A percentile compares a stretch with the other conserved stretches of the same genome.
Conservation (phyloP, 2,888 invertebrate species). For the Athripsodes cinereus region DNA sequence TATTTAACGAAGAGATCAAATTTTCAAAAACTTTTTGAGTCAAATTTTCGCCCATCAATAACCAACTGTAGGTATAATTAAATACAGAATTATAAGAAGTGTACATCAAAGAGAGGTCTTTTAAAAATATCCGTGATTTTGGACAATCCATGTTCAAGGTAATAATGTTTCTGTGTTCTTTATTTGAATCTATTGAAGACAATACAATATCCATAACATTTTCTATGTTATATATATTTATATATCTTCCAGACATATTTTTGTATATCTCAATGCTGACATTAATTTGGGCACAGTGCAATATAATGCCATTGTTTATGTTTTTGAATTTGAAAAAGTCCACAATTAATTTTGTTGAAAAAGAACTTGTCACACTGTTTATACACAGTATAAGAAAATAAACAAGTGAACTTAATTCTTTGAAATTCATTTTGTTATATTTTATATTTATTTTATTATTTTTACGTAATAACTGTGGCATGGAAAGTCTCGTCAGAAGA, state of each 20-base stretch:
- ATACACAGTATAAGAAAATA: too few relatives aligned
- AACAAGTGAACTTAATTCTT: too few relatives aligned
- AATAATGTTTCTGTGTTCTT: conserved; percentile 9
- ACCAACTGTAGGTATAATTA: conserved; percentile 38
- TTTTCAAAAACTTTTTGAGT: conserved; percentile 30
- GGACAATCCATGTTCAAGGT: conserved; percentile 17
- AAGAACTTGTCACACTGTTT: not conserved
- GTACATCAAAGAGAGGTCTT: conserved; percentile 7
- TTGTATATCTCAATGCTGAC: conserved; percentile 15
- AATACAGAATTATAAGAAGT: conserved; percentile 26
- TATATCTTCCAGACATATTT: not conserved
- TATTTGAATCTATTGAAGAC: not conserved
- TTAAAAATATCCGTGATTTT: conserved; percentile 11
- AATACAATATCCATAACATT: not conserved
- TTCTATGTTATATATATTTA: conserved; percentile 9
- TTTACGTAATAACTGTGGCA: too few relatives aligned
- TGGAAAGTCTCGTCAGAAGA: too few relatives aligned
- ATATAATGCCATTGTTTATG: conserved; percentile 33
- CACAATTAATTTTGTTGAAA: conserved; percentile 25
- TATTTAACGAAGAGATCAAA: conserved; percentile 35
- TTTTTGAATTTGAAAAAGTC: conserved; percentile 38
- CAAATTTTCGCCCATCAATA: conserved; percentile 36
- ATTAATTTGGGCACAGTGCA: conserved; percentile 33
- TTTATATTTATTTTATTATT: too few relatives aligned
- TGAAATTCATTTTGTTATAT: too few relatives aligned